phyloP scores from a whole-genome alignment of 2,888 invertebrate species.

The Kryphioiulus occultus region DNA sequence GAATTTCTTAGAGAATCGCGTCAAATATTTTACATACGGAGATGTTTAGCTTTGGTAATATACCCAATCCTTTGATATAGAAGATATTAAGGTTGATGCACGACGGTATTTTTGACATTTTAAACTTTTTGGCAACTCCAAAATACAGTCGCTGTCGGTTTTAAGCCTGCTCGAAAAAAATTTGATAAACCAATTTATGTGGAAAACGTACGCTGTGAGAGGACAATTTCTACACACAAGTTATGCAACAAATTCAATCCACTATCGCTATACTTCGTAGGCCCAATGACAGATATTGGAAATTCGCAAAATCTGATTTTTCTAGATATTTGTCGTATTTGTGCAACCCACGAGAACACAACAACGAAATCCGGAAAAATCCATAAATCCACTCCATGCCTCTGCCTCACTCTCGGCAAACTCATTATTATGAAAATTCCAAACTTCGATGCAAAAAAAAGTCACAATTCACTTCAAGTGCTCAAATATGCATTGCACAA shows the following conservation, averaged over 20 bases:
- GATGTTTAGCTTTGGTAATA: not conserved
- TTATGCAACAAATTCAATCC: not conserved
- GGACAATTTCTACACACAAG: not conserved
- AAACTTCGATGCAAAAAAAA: slow-evolving; percentile 22
- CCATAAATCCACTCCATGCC: slow-evolving; percentile 10
- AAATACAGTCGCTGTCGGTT: not conserved
- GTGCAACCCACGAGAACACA: slow-evolving; percentile 1
- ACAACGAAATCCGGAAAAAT: slow-evolving; percentile 30
- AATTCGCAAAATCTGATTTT: slow-evolving; percentile 34
- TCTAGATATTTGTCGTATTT: slow-evolving; percentile 1
- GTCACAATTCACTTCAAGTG: slow-evolving; percentile 8
- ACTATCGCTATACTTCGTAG: not conserved
- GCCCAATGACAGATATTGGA: slow-evolving; percentile 32
- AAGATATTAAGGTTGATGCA: too few relatives aligned
- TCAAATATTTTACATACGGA: not conserved
- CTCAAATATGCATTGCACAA: slow-evolving; percentile 3
- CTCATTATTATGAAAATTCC: slow-evolving; percentile 39
- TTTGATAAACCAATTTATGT: slow-evolving; percentile 23
- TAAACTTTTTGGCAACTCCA: not conserved
- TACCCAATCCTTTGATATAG: not conserved
- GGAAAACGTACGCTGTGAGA: not conserved
- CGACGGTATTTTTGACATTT: not conserved
- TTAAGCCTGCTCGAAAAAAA: not conserved
- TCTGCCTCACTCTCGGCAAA: not conserved
- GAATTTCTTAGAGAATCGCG: not conserved